phyloP scores from a whole-genome alignment of 2,797 vertebrate genomes.

The Rhynchonycteris naso region DNA sequence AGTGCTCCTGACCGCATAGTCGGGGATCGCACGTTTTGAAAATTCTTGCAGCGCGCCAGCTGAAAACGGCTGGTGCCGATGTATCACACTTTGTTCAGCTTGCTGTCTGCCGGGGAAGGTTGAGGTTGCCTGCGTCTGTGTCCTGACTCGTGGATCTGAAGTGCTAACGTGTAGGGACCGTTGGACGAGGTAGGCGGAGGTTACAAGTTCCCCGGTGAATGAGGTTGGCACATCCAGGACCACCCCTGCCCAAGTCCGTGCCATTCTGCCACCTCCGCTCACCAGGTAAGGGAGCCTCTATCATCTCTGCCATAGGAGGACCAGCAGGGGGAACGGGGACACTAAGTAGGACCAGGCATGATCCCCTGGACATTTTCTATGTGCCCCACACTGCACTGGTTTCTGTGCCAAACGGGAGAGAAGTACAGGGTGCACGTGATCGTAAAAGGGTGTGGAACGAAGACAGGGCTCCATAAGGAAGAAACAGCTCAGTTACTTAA shows the following conservation, averaged over 20 bases:
- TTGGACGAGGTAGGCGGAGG: background rate
- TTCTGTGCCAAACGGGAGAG: background rate
- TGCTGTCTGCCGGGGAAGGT: background rate
- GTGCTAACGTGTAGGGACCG: background rate
- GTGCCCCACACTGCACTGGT: no score
- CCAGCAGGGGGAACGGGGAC: rapidly evolving
- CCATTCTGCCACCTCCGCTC: background rate
- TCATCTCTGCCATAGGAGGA: no score
- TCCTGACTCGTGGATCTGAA: background rate
- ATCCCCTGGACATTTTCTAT: no score
- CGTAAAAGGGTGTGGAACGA: background rate
- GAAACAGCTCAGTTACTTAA: background rate
- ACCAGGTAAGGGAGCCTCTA: background rate
- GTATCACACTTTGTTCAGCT: background rate
- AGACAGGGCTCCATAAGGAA: background rate
- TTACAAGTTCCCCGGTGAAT: background rate
- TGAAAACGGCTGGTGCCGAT: no score
- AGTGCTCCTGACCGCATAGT: no score
- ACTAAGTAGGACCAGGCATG: background rate
- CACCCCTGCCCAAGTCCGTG: background rate
- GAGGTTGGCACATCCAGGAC: background rate
- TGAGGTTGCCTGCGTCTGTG: background rate
- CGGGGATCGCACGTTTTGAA: no score
- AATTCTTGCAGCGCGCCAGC: no score
- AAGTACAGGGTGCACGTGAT: background rate